Evolutionary conservation across 2,888 invertebrate species (phyloP), one percentile per base, ranked within the genome.

Genomic region (Fissipunctia ypsillon): DNA sequence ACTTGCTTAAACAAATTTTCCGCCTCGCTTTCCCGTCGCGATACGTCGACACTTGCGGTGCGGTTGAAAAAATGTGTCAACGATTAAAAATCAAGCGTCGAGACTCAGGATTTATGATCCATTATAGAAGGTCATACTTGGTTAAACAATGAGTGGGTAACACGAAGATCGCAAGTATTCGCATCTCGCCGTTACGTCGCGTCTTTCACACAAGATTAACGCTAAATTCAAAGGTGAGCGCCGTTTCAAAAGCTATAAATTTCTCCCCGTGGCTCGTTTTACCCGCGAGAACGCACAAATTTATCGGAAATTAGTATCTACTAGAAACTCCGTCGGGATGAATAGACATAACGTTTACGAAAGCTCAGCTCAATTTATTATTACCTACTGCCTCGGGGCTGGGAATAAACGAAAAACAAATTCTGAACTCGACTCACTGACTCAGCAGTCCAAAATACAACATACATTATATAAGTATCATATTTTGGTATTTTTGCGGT

Each of bases 201-300:
- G 90, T 91, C 93, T 93, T 95, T 95, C 93, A 95, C 94, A 94
- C 93, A 94, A 95, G 94, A 95, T 95, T 95, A 95, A 95, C 95
- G 94, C 94, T 91, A 94, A 92, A 94, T 94, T 94, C 94, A 92
- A 93, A 95, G 93, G 94, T 94, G 93, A 94, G 94, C 91, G 93
- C 90, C 93, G 91, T 93, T 95, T 93, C 93, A 89, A 93, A 94
- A 91, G 93, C 94, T 91, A 94, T 95, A 95, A 95, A 95, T 95
- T 94, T 93, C 90, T 87, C 90, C 86, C 89, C 88, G 90, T 90
- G 92, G 91, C 92, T 94, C 95, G 94, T 94, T 95, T 93, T 92
- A 92, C 92, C 89, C 92, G 92, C 92, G 93, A 93, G 93, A 93
- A 94, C 93, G 92, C 93, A 93, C 93, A 93, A 95, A 95, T 95